Percentiles rank a stretch among this genome's conserved stretches.
Evolutionary conservation across 2,113 vertebrate genomes (phyloP).

Genomic region (Talpa occidentalis): DNA sequence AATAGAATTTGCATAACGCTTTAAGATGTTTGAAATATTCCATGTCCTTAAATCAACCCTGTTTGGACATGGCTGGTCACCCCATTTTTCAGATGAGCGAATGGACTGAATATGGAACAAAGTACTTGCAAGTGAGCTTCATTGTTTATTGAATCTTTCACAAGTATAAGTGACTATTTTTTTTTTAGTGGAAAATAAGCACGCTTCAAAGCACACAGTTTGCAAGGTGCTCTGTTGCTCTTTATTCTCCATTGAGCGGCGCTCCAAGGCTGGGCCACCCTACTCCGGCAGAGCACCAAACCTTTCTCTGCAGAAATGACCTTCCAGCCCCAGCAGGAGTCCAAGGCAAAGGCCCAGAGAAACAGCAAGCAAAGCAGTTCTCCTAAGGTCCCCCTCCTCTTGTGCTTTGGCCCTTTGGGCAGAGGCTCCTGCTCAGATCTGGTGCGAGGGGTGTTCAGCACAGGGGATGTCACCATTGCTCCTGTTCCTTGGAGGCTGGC

Average conservation of each 20-base stretch:
- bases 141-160: not conserved
- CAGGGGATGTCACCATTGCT: fast-evolving
- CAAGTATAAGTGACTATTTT: not conserved
- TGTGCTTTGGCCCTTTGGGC: not conserved
- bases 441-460: fast-evolving
- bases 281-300: fast-evolving
- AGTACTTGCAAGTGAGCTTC: not conserved
- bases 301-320: not conserved
- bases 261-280: not conserved
- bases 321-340: not conserved
- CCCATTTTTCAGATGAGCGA: not conserved
- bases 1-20: not conserved
- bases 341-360: not conserved
- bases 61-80: not conserved
- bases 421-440: not conserved
- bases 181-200: not conserved
- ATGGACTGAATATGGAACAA: not conserved
- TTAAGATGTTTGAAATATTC: not conserved
- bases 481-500: not conserved
- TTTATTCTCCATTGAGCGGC: not conserved
- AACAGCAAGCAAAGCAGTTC: not conserved
- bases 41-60: not conserved
- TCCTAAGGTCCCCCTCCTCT: not conserved
- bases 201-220: not conserved
- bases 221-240: not conserved